Conservation (phyloP, 2,797 vertebrate genomes). For the Schizothorax lantsangensis region DNA sequence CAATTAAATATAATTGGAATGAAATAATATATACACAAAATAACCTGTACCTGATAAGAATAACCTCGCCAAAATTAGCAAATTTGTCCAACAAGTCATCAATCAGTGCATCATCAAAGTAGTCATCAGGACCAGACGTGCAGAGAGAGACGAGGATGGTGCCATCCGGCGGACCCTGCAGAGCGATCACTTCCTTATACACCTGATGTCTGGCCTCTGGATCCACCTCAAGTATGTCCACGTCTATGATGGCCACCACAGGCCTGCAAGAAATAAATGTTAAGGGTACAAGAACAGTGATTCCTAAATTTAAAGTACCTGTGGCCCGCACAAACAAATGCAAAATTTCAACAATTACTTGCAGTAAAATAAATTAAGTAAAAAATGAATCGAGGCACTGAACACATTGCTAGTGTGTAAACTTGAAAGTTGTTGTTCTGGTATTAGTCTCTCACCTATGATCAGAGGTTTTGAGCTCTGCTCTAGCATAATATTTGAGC, state of each 20-base stretch:
- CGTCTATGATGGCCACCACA: conserved; percentile 91
- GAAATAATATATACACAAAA: conserved; percentile 5
- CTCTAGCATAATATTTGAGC: conserved; percentile 93
- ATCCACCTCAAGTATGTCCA: conserved; percentile 96
- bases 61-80: conserved; percentile 91
- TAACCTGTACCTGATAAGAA: conserved; percentile 89
- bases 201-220: conserved; percentile 92
- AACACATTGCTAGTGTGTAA: not conserved
- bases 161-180: conserved; percentile 95
- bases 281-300: not conserved
- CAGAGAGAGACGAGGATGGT: conserved; percentile 93
- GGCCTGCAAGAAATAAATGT: conserved; percentile 77
- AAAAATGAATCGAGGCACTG: not conserved
- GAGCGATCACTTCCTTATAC: conserved; percentile 93
- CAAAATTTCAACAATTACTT: not conserved
- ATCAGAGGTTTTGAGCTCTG: conserved; percentile 98
- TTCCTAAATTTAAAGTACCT: not conserved
- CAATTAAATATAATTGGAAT: not conserved
- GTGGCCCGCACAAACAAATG: not conserved
- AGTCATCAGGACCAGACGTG: conserved; percentile 85
- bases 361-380: not conserved
- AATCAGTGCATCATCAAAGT: conserved; percentile 91
- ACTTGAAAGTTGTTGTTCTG: not conserved
- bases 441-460: conserved; percentile 83
- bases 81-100: conserved; percentile 96